Percentiles rank a stretch among this genome's conserved stretches.
Conservation (phyloP, 2,113 vertebrate genomes). For the Vulpes ferrilata region DNA sequence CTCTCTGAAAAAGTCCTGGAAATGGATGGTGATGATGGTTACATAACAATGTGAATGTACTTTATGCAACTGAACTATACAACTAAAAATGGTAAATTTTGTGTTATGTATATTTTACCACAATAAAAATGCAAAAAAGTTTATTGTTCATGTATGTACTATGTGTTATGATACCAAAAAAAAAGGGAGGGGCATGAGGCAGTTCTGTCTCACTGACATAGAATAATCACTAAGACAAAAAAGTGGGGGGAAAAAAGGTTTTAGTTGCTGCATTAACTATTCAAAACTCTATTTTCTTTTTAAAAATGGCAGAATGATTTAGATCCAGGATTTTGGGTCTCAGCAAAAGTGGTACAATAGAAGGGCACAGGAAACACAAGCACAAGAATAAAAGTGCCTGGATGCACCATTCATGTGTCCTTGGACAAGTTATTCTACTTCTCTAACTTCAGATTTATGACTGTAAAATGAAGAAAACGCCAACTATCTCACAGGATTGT, state of each 20-base stretch:
- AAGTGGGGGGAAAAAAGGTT: background rate
- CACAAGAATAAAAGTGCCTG: background rate
- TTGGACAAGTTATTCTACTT: background rate
- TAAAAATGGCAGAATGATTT: background rate
- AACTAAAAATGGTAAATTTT: background rate
- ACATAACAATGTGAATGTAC: background rate
- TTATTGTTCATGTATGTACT: background rate
- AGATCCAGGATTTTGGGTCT: background rate
- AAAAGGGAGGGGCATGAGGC: background rate
- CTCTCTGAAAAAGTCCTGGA: background rate
- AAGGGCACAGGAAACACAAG: background rate
- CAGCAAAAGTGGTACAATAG: background rate
- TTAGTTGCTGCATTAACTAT: background rate
- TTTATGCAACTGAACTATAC: background rate
- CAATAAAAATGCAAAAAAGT: background rate
- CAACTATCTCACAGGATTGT: background rate
- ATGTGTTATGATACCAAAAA: background rate
- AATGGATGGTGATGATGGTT: background rate
- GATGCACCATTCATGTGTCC: background rate
- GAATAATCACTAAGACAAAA: background rate
- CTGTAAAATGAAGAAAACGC: constrained; percentile 34
- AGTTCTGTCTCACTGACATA: background rate
- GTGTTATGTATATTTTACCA: background rate
- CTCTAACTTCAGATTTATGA: background rate
- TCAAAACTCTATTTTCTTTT: constrained; percentile 11